A percentile compares a stretch with the other conserved stretches of the same genome.
phyloP scores from a whole-genome alignment of 2,797 vertebrate genomes.

The Macropodus opercularis region DNA sequence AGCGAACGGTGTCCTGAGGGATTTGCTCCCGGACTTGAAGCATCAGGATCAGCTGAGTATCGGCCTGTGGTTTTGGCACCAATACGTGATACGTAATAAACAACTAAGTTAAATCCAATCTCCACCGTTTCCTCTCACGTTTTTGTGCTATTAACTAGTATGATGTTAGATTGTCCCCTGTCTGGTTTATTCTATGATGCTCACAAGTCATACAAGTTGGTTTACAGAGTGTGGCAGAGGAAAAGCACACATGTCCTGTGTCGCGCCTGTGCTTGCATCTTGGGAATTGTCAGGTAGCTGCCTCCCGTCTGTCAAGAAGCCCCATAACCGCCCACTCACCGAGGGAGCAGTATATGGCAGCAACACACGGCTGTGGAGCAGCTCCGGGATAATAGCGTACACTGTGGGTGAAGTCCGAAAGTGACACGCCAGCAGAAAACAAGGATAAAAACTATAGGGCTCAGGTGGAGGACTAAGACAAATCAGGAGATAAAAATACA shows the following conservation, averaged over 20 bases:
- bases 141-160: not conserved
- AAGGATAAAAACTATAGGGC: conserved; percentile 1
- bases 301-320: conserved; percentile 44
- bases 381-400: conserved; percentile 12
- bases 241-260: conserved; percentile 7
- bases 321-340: conserved; percentile 39
- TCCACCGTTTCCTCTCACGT: not conserved
- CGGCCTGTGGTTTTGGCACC: too few species aligned
- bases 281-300: conserved; percentile 47
- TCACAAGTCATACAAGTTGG: too few species aligned
- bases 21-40: too few species aligned
- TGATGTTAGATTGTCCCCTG: conserved; percentile 24
- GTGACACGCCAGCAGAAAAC: conserved; percentile 15
- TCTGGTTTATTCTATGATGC: too few species aligned
- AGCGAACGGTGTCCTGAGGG: too few species aligned
- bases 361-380: conserved; percentile 20
- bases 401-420: conserved; percentile 26
- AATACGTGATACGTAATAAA: too few species aligned
- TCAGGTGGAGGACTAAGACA: conserved; percentile 10
- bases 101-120: not conserved
- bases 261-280: conserved; percentile 24
- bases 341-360: conserved; percentile 29
- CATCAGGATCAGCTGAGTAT: too few species aligned
- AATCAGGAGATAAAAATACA: conserved; percentile 9
- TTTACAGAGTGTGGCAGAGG: conserved; percentile 9